Evolutionary conservation across 2,797 vertebrate species (phyloP).

Genomic region (Sebastes matsubarae): DNA sequence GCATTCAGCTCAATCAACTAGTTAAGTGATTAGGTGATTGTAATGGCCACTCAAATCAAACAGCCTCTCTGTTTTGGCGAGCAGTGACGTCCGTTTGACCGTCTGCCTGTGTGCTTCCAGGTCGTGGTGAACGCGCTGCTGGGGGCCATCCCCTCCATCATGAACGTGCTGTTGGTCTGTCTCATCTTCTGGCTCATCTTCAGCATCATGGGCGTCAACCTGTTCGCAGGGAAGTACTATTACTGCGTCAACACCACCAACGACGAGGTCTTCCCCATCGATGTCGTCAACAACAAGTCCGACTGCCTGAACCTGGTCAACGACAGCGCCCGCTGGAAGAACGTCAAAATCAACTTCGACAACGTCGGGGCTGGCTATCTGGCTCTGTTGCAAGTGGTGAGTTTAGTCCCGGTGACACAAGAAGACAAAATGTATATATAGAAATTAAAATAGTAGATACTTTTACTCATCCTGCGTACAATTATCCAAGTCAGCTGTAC

Average conservation of each 20-base stretch:
- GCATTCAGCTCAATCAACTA: slow-evolving; percentile 20
- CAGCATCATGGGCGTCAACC: slow-evolving; percentile 99
- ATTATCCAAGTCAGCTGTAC: background rate
- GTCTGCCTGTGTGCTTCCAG: slow-evolving; percentile 68
- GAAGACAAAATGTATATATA: background rate
- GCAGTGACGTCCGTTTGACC: slow-evolving; percentile 15
- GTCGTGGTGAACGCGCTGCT: slow-evolving; percentile 98
- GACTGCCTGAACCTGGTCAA: slow-evolving; percentile 87
- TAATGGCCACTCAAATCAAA: slow-evolving; percentile 26
- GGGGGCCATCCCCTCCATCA: slow-evolving; percentile 98
- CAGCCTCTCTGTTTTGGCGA: slow-evolving; percentile 2
- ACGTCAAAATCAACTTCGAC: slow-evolving; percentile 98
- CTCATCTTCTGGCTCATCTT: slow-evolving; percentile 99
- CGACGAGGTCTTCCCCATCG: slow-evolving; percentile 77
- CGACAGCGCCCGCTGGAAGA: slow-evolving; percentile 91
- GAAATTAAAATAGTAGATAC: background rate
- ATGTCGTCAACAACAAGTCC: slow-evolving; percentile 87
- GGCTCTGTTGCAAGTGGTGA: slow-evolving; percentile 97
- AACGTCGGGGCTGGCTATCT: slow-evolving; percentile 97
- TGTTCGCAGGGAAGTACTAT: slow-evolving; percentile 97
- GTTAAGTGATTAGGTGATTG: slow-evolving; percentile 48
- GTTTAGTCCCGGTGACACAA: slow-evolving; percentile 41
- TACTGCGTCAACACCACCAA: slow-evolving; percentile 92
- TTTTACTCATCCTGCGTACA: background rate
- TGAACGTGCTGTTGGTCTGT: slow-evolving; percentile 98